Base-by-base conservation (phyloP, 2,888 invertebrate species). In the Diaperis boleti region DNA sequence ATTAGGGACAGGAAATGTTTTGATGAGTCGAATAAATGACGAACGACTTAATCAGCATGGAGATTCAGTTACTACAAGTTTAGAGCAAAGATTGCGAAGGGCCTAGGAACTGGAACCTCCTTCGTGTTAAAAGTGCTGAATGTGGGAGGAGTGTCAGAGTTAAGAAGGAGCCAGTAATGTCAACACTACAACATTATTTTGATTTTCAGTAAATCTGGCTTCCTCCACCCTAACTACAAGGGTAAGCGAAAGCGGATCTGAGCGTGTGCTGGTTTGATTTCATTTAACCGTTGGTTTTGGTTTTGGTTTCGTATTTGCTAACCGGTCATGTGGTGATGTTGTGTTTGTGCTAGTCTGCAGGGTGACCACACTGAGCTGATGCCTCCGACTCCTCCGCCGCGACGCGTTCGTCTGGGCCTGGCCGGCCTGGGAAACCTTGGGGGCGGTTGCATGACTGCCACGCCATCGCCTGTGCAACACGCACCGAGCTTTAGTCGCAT, bases 311-410 rank as follows among this genome's bases (percentile, higher is more conserved):
- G 62, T 70, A 66, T 64, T 70, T 66, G 76, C 78, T 78, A 78
- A 77, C 75, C 71, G 72, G 73, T 73, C 70, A 69, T 75, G 69
- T 77, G 71, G 72, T 74, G 76, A 75, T 74, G 76, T 77, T 77
- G 74, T 78, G 74, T 78, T 76, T 78, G 70, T 73, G 72, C 79
- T 82, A 85, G 85, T 84, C 83, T 85, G 82, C 85, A 85, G 83
- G 84, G 85, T 74, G 83, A 85, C 83, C 83, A 83, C 82, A 82
- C 84, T 79, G 88, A 88, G 82, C 83, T 87, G 82, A 86, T 86
- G 80, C 86, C 87, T 73, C 85, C 86, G 68, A 85, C 85, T 72
- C 85, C 85, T 70, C 86, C 86, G 71, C 85, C 86, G 73, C 82
- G 85, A 74, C 83, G 85, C 74, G 77, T 76, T 67, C 78, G 78